A percentile compares a stretch with the other conserved stretches of the same genome.
Evolutionary conservation across 2,797 vertebrate species (phyloP).

Genomic region (Lepilemur septentrionalis): DNA sequence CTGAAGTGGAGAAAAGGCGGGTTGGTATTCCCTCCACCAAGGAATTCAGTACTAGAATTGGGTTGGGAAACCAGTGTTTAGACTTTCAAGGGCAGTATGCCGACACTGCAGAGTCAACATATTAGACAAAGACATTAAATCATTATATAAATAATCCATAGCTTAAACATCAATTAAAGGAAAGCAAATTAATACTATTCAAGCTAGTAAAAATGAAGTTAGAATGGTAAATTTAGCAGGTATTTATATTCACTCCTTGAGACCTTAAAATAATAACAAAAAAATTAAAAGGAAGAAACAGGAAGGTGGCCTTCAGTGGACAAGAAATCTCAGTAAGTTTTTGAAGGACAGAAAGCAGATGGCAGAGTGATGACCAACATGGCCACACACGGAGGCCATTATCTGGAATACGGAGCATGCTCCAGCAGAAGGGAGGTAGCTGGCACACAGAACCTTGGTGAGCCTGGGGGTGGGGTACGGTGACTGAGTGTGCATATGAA

Average conservation of each 20-base stretch:
- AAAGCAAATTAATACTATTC: neutral
- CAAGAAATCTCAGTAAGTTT: neutral
- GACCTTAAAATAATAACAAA: neutral
- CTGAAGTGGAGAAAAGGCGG: neutral
- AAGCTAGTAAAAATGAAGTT: conserved; percentile 21
- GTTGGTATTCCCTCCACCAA: neutral
- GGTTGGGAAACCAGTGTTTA: neutral
- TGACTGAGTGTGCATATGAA: neutral
- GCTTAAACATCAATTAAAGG: conserved; percentile 2
- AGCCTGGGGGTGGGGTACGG: neutral
- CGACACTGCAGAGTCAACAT: neutral
- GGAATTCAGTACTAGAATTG: neutral
- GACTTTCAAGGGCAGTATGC: neutral
- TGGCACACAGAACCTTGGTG: neutral
- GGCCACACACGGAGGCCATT: neutral
- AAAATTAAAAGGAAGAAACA: conserved; percentile 42
- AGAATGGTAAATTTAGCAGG: neutral
- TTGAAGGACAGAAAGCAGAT: conserved; percentile 45
- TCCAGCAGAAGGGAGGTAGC: neutral
- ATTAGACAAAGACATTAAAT: conserved; percentile 1
- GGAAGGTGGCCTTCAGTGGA: neutral
- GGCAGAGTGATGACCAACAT: neutral
- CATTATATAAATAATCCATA: neutral
- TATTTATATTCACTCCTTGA: conserved; percentile 27
- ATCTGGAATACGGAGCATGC: neutral